phyloP scores from a whole-genome alignment of 2,888 invertebrate genomes.

The Phortica magna region DNA sequence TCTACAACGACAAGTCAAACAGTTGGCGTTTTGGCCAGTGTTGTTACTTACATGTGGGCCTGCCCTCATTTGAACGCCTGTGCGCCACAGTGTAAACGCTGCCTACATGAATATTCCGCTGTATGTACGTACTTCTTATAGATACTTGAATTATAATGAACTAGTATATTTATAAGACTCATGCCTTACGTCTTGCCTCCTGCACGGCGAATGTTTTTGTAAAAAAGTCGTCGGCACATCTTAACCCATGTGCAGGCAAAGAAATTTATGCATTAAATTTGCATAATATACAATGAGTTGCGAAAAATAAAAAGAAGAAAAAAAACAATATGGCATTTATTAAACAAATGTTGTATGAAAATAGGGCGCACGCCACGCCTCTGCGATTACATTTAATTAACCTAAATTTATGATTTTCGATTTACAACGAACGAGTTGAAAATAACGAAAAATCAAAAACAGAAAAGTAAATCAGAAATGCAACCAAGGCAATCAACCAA shows the following conservation, averaged over 20 bases:
- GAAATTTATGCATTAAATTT: slow-evolving; percentile 9
- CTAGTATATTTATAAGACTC: too few relatives aligned
- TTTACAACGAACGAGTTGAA: background rate
- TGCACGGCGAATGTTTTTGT: background rate
- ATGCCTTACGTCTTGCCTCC: background rate
- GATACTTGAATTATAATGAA: too few relatives aligned
- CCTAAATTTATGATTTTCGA: slow-evolving; percentile 30
- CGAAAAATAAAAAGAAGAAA: background rate
- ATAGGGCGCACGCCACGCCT: slow-evolving; percentile 52
- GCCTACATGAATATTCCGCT: too few relatives aligned
- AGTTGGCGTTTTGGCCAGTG: too few relatives aligned
- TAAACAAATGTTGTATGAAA: too few relatives aligned
- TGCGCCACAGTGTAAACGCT: too few relatives aligned
- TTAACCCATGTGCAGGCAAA: background rate
- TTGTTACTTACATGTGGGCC: too few relatives aligned
- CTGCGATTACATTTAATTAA: slow-evolving; percentile 24
- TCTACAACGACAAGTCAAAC: too few relatives aligned
- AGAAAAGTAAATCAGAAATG: background rate
- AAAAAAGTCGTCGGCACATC: too few relatives aligned
- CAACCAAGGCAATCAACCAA: background rate
- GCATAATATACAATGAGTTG: slow-evolving; percentile 5
- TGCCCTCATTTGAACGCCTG: too few relatives aligned
- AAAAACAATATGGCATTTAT: background rate
- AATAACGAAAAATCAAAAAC: background rate
- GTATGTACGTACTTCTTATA: too few relatives aligned